These are phyloP conservation scores for Lonchura striata DNA, from an alignment of 2,113 vertebrate genomes.

Conservation along the genomic window DNA sequence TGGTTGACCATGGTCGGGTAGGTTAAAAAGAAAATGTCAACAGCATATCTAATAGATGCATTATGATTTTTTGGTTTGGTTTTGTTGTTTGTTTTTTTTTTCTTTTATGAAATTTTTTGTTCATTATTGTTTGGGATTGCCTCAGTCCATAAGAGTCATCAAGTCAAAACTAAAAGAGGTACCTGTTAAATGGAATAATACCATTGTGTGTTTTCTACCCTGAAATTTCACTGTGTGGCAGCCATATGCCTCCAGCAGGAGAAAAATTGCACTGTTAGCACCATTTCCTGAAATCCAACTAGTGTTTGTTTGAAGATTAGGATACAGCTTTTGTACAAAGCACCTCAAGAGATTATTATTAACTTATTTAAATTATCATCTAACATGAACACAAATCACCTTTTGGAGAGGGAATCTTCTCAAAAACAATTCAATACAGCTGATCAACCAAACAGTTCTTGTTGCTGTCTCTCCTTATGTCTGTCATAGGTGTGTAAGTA, in stretches of 20 bases:
- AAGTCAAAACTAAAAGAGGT: background rate
- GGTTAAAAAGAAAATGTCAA: conserved; percentile 67
- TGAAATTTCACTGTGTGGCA: background rate
- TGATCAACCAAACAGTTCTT: background rate
- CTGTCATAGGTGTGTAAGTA: background rate
- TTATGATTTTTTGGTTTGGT: background rate
- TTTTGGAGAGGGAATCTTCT: background rate
- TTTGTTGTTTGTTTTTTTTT: rapidly evolving
- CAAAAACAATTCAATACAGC: background rate
- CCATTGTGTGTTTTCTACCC: background rate
- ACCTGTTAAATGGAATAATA: background rate
- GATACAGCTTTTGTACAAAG: background rate
- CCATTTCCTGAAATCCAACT: background rate
- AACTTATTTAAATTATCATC: background rate
- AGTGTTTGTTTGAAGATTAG: background rate
- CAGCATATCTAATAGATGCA: background rate
- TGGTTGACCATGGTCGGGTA: conserved; percentile 88
- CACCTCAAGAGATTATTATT: background rate
- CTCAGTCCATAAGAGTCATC: background rate
- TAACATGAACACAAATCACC: background rate
- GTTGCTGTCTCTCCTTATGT: background rate
- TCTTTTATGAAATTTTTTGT: background rate
- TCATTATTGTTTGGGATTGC: background rate
- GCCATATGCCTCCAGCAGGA: background rate
- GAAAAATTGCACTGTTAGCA: background rate